These are phyloP conservation scores for Mycalesis mineus DNA, from an alignment of 2,888 invertebrate species.

Conservation along the genomic window DNA sequence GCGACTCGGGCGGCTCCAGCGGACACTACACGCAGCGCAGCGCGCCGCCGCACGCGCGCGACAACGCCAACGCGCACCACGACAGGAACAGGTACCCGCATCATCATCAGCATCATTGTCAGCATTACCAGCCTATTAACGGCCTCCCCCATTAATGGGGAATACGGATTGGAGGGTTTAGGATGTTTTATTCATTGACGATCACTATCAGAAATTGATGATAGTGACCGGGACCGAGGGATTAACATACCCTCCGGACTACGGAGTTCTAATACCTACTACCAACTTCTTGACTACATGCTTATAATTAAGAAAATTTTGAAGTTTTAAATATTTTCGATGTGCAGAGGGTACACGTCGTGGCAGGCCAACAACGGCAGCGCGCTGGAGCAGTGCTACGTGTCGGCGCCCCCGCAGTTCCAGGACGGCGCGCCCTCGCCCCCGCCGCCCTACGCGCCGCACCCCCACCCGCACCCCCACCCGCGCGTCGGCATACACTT, in stretches of 20 bases:
- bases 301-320: no score
- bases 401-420: conserved; percentile 74
- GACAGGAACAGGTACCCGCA: conserved; percentile 70
- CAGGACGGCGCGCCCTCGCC: conserved; percentile 71
- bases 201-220: no score
- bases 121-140: no score
- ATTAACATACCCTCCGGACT: no score
- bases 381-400: conserved; percentile 56
- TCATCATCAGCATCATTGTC: no score
- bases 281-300: no score
- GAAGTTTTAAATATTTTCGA: no score
- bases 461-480: conserved; percentile 31
- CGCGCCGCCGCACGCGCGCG: conserved; percentile 80
- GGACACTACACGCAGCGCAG: conserved; percentile 90
- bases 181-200: no score
- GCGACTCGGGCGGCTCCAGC: conserved; percentile 89
- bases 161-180: no score
- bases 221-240: no score
- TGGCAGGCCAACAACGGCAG: conserved; percentile 38
- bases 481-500: conserved; percentile 69
- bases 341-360: conserved; percentile 17
- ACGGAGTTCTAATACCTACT: no score
- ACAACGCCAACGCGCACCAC: conserved; percentile 82
- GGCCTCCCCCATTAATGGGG: no score
- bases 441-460: conserved; percentile 36